Conservation (phyloP, 2,888 invertebrate species). For the Cerceris rybyensis region DNA sequence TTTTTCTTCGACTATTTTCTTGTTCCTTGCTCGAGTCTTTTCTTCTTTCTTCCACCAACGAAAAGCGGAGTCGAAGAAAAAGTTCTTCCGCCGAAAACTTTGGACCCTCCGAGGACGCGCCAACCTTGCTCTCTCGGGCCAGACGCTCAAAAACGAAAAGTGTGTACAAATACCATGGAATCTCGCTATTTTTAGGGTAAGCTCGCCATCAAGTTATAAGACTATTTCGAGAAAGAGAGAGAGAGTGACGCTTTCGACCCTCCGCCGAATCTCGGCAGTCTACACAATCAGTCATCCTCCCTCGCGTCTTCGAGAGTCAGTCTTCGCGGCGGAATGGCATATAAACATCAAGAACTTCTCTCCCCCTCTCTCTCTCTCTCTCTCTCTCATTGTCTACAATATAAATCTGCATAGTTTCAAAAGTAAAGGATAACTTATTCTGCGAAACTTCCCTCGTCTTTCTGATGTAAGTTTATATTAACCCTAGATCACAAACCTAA, state of each 20-base stretch:
- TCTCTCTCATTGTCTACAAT: neutral
- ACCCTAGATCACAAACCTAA: neutral
- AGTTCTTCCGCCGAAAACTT: conserved; percentile 23
- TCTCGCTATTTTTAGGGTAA: conserved; percentile 59
- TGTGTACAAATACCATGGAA: conserved; percentile 49
- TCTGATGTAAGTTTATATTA: neutral
- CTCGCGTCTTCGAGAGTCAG: conserved; percentile 57
- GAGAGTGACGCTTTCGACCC: conserved; percentile 50
- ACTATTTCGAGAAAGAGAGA: conserved; percentile 57
- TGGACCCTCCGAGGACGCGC: conserved; percentile 52
- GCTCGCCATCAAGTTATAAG: conserved; percentile 64
- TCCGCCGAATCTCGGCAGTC: conserved; percentile 55
- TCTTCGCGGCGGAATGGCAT: conserved; percentile 13
- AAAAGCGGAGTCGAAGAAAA: neutral
- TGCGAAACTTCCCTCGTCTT: conserved; percentile 12
- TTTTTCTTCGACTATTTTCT: too few relatives aligned
- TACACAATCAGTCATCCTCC: conserved; percentile 68
- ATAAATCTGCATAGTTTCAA: conserved; percentile 45
- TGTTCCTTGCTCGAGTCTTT: neutral
- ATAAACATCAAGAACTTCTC: conserved; percentile 24
- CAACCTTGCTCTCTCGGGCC: conserved; percentile 44
- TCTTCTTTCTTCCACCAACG: neutral
- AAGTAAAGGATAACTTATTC: conserved; percentile 28
- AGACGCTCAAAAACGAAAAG: conserved; percentile 64
- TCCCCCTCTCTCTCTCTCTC: neutral